Conservation (phyloP, 2,113 vertebrate genomes). For the Saguinus midas region DNA sequence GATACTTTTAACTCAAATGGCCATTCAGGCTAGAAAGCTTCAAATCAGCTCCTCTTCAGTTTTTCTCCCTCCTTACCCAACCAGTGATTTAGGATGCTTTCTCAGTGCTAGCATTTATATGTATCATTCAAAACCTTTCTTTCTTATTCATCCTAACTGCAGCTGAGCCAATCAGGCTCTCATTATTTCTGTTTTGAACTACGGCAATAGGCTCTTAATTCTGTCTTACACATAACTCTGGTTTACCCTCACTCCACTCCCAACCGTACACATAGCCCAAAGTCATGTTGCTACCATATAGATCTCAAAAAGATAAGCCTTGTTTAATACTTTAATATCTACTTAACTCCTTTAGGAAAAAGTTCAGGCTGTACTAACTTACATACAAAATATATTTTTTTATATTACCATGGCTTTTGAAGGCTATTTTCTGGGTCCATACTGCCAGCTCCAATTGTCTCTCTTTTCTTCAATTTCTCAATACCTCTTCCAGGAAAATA, state of each 20-base stretch:
- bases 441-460: not conserved
- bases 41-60: not conserved
- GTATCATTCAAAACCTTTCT: not conserved
- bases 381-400: not conserved
- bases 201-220: not conserved
- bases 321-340: not conserved
- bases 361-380: not conserved
- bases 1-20: not conserved
- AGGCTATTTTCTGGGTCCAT: not conserved
- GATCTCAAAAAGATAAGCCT: not conserved
- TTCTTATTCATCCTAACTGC: not conserved
- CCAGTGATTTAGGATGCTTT: not conserved
- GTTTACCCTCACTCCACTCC: not conserved
- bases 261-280: not conserved
- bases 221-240: not conserved
- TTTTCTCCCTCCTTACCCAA: not conserved
- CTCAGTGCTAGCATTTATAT: not conserved
- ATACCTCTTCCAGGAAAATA: not conserved
- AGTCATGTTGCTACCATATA: not conserved
- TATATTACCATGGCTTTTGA: not conserved
- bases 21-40: not conserved
- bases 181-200: not conserved
- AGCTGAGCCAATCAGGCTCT: not conserved
- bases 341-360: not conserved
- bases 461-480: not conserved